phyloP scores from a whole-genome alignment of 2,888 invertebrate genomes.

The Lasius platythorax region DNA sequence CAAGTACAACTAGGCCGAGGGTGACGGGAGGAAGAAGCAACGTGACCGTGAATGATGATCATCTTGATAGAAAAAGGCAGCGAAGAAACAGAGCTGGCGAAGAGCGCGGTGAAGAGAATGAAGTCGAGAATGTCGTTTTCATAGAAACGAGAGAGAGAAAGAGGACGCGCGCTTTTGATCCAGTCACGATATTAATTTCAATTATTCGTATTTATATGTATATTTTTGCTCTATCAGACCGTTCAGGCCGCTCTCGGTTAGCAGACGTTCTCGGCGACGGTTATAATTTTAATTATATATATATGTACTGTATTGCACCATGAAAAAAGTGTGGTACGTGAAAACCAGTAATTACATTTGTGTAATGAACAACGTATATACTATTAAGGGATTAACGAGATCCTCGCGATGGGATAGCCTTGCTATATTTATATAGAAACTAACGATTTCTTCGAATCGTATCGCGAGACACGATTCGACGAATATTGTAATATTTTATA shows the following conservation, averaged over 20 bases:
- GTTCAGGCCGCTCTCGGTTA: constrained; percentile 49
- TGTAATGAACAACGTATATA: constrained; percentile 79
- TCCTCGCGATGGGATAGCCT: constrained; percentile 57
- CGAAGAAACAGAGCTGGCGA: neutral
- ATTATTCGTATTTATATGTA: constrained; percentile 67
- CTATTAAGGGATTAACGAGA: constrained; percentile 66
- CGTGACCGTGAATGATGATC: constrained; percentile 55
- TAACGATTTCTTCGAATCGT: constrained; percentile 55
- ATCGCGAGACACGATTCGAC: constrained; percentile 35
- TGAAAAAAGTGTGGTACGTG: constrained; percentile 81
- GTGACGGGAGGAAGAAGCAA: constrained; percentile 42
- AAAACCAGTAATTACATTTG: constrained; percentile 84
- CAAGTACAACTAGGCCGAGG: constrained; percentile 80
- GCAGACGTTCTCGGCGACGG: constrained; percentile 64
- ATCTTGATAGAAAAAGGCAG: constrained; percentile 27
- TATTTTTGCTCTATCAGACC: constrained; percentile 33
- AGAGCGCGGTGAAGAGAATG: neutral
- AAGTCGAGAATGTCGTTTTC: constrained; percentile 4
- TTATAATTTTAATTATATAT: constrained; percentile 56
- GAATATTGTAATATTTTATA: constrained; percentile 56
- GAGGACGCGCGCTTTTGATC: constrained; percentile 2
- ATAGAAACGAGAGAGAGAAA: neutral
- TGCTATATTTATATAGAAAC: constrained; percentile 64
- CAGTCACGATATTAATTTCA: constrained; percentile 57
- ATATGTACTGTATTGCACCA: constrained; percentile 80